Conservation (phyloP, 2,888 invertebrate genomes). For the Rugalucina vietnamica region DNA sequence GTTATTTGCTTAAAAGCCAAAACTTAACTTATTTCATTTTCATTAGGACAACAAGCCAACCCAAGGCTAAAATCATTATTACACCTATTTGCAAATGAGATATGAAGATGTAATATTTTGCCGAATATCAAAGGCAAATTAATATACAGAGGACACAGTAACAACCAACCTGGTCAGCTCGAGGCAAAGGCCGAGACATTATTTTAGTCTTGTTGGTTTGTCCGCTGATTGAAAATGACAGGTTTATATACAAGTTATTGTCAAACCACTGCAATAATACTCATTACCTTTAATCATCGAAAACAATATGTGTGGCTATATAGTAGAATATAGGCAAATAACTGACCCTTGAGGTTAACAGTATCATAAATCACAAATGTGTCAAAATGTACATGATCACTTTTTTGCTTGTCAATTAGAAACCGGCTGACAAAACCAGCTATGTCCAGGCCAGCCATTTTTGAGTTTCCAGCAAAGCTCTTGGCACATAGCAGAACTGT, state of each 20-base stretch:
- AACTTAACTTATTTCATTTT: no score
- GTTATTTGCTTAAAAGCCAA: no score
- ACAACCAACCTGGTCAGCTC: background rate
- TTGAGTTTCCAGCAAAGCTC: no score
- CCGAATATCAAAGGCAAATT: background rate
- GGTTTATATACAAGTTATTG: background rate
- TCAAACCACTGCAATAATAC: background rate
- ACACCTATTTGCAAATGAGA: background rate
- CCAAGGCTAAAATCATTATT: background rate
- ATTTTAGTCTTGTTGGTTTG: background rate
- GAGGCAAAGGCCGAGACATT: background rate
- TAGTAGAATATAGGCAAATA: background rate
- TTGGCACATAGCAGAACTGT: no score
- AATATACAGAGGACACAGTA: background rate
- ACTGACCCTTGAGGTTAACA: background rate
- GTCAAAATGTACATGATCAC: no score
- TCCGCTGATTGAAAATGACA: background rate
- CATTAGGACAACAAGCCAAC: background rate
- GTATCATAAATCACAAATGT: background rate
- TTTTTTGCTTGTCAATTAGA: no score
- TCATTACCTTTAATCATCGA: conserved; percentile 4
- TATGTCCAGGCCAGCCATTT: no score
- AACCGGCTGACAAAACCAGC: no score
- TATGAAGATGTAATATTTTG: background rate
- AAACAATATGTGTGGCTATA: background rate